Conservation (phyloP, 2,797 vertebrate species). For the Phaenicophaeus curvirostris region DNA sequence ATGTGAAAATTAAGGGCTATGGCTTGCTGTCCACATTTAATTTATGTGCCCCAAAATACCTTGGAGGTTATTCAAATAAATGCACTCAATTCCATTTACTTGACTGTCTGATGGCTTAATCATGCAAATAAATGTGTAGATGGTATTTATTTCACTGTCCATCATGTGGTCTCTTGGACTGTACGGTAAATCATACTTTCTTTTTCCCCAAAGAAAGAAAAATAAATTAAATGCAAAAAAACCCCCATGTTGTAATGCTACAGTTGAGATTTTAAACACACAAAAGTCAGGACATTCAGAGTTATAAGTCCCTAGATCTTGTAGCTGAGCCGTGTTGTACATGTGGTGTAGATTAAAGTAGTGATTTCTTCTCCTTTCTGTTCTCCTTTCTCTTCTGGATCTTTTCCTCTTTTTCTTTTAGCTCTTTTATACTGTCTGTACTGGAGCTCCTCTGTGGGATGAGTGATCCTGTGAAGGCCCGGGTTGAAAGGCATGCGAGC, state of each 20-base stretch:
- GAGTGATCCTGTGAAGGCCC: neutral
- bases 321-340: constrained; percentile 50
- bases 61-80: constrained; percentile 48
- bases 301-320: constrained; percentile 59
- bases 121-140: constrained; percentile 47
- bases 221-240: constrained; percentile 40
- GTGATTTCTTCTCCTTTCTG: constrained; percentile 47
- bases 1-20: neutral
- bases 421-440: neutral
- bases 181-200: constrained; percentile 16
- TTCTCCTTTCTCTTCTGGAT: neutral
- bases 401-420: neutral
- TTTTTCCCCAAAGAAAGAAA: constrained; percentile 41
- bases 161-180: constrained; percentile 39
- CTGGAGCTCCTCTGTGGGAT: neutral
- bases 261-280: constrained; percentile 63
- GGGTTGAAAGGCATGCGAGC: neutral
- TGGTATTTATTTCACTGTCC: constrained; percentile 57
- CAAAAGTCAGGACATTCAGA: constrained; percentile 61
- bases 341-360: constrained; percentile 69
- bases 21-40: neutral
- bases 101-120: constrained; percentile 56
- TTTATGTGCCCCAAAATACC: constrained; percentile 39
- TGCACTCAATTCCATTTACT: constrained; percentile 27
- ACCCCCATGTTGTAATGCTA: constrained; percentile 44